These are phyloP conservation scores for Drosophila nebulosa DNA, from an alignment of 1,140 invertebrate genomes.

Conservation along the genomic window DNA sequence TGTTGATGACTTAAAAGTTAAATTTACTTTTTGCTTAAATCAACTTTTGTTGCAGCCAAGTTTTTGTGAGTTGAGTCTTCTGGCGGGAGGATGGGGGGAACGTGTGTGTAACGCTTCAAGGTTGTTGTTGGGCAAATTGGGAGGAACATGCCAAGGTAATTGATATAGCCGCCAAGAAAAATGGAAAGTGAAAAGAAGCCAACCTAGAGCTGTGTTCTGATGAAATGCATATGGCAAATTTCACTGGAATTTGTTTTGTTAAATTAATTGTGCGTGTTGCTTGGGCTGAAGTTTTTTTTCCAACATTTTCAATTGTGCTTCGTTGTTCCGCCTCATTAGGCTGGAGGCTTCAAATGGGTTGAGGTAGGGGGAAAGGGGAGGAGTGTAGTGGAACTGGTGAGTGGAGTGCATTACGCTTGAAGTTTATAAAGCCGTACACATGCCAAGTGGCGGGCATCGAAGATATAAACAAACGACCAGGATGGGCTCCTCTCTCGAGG, in stretches of 20 bases:
- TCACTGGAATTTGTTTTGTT: slow-evolving; percentile 8
- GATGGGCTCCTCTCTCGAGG: slow-evolving; percentile 11
- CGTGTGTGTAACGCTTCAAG: slow-evolving; percentile 45
- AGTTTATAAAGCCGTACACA: slow-evolving; percentile 51
- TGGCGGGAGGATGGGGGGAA: too few relatives aligned
- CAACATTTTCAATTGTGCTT: slow-evolving; percentile 41
- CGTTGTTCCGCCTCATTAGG: slow-evolving; percentile 50
- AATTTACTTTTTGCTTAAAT: slow-evolving; percentile 73
- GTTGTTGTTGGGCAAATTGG: slow-evolving; percentile 52
- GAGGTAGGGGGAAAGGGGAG: too few relatives aligned
- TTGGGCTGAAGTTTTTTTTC: slow-evolving; percentile 2
- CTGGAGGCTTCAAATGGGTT: neutral
- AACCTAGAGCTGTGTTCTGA: neutral
- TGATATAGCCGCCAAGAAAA: slow-evolving; percentile 47
- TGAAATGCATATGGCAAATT: slow-evolving; percentile 48
- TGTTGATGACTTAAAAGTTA: slow-evolving; percentile 73
- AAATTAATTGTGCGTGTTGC: slow-evolving; percentile 59
- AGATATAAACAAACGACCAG: slow-evolving; percentile 68
- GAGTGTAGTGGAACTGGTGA: slow-evolving; percentile 7
- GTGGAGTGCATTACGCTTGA: slow-evolving; percentile 51
- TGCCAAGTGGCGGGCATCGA: slow-evolving; percentile 35
- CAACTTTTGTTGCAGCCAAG: slow-evolving; percentile 44
- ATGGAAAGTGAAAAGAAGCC: slow-evolving; percentile 13
- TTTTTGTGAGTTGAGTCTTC: too few relatives aligned
- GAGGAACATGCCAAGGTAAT: slow-evolving; percentile 53